Evolutionary conservation across 2,113 vertebrate species (phyloP), one percentile per base, ranked within the genome.

Genomic region (Nibea coibor): DNA sequence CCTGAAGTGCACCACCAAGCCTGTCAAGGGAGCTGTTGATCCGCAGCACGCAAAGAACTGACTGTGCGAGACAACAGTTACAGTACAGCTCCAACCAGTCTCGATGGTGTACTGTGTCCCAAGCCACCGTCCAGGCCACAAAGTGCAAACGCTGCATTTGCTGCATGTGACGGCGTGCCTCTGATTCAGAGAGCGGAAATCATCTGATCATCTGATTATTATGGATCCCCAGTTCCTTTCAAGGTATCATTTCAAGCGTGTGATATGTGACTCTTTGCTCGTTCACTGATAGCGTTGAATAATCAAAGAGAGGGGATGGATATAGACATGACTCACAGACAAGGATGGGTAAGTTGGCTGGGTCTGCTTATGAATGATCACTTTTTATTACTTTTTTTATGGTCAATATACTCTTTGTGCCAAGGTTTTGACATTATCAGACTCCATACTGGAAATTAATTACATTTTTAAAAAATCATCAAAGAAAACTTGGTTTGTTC

Each of bases 121-220:
- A 14, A 80, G 65, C 57, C 68, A 43, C 67, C 6, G 24, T 6
- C 48, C 10, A 71, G 28, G 72, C 58, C 24, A 4, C 42, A 68
- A 59, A 87, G 69, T 76, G 76, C 83, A 53, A 88, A 76, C 56
- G 39, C 35, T 76, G 82, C 72, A 80, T 78, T 92, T 81, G 59
- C 63, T 76, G 62, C 10, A 42, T 56, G 67, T 77, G 47, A 58
- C 75, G 42, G 65, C 10, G 28, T 68, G 69, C 24, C 75, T 64
- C 14, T 10, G 58, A 69, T 39, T 83, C 83, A 82, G 16, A 42
- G 39, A 84, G 84, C 57, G 76, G 76, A 91, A 78, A 78, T 79
- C 68, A 81, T 90, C 80, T 57, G 81, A 86, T 87, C 82, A 84
- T 78, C 45, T 35, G 57, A 82, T 89, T 87, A 82, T 78, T 80